Percentiles rank a stretch among this genome's conserved stretches.
phyloP scores from a whole-genome alignment of 2,113 vertebrate genomes.

The Oplegnathus fasciatus region DNA sequence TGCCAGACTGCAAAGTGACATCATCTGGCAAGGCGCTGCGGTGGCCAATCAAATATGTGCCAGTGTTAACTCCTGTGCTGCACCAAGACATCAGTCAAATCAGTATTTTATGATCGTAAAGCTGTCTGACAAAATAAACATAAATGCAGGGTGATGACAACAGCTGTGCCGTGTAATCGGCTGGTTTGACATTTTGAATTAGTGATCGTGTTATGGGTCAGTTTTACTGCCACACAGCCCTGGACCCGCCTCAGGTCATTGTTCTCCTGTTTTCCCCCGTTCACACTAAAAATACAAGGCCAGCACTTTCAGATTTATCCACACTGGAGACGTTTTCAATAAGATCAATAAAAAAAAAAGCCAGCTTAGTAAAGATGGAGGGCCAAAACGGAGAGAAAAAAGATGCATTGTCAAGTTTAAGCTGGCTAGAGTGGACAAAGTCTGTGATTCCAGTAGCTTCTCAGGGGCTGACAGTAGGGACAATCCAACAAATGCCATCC shows the following conservation, averaged over 20 bases:
- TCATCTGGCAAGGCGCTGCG: background rate
- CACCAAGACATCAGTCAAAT: conserved; percentile 12
- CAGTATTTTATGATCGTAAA: background rate
- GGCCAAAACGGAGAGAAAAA: background rate
- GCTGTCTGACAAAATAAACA: background rate
- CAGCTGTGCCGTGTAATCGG: background rate
- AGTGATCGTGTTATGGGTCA: background rate
- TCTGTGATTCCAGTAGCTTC: background rate
- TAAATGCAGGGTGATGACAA: background rate
- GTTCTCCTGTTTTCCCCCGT: background rate
- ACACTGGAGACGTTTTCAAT: background rate
- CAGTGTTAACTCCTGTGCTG: background rate
- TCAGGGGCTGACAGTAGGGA: conserved; percentile 16
- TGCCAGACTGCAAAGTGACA: background rate
- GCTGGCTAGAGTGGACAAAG: background rate
- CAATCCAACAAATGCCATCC: background rate
- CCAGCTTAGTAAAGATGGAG: background rate
- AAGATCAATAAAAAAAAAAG: background rate
- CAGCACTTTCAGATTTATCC: background rate
- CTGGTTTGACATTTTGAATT: background rate
- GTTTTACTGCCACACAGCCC: background rate
- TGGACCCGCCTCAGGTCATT: background rate
- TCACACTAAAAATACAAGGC: background rate
- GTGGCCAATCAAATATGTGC: background rate
- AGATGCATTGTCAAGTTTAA: background rate